Conservation (phyloP, 2,888 invertebrate genomes). For the Tryphoninae sp. region DNA sequence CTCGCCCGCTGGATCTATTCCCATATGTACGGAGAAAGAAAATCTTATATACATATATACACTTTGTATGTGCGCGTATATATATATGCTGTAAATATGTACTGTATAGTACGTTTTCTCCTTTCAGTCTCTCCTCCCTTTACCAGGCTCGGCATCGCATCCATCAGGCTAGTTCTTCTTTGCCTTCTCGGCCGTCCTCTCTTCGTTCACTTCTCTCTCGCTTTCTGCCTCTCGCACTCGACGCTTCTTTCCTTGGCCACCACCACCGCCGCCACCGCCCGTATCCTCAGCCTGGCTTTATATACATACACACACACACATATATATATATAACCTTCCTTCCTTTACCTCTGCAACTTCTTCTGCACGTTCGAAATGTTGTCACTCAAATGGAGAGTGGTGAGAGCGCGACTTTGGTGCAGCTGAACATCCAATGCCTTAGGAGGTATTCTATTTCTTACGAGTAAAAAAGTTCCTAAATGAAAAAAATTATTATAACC, state of each 20-base stretch:
- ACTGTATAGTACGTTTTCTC: constrained; percentile 25
- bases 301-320: too few species aligned
- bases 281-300: constrained; percentile 31
- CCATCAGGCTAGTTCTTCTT: constrained; percentile 59
- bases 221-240: constrained; percentile 43
- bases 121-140: constrained; percentile 36
- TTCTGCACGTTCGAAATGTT: constrained; percentile 59
- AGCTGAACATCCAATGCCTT: constrained; percentile 48
- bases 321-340: constrained; percentile 41
- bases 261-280: constrained; percentile 58
- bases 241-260: constrained; percentile 58
- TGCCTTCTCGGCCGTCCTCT: constrained; percentile 45
- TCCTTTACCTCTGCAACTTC: constrained; percentile 61
- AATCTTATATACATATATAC: not conserved
- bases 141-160: constrained; percentile 46
- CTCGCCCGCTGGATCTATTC: constrained; percentile 37
- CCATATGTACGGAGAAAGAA: not conserved
- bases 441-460: not conserved
- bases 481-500: too few species aligned
- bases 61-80: not conserved
- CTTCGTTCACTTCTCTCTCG: constrained; percentile 25
- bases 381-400: constrained; percentile 58
- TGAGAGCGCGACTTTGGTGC: constrained; percentile 61
- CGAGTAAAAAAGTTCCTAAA: too few species aligned
- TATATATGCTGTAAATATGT: constrained; percentile 14